Evolutionary conservation across 2,888 invertebrate species (phyloP), one percentile per base, ranked within the genome.

Genomic region (Formica aserva): DNA sequence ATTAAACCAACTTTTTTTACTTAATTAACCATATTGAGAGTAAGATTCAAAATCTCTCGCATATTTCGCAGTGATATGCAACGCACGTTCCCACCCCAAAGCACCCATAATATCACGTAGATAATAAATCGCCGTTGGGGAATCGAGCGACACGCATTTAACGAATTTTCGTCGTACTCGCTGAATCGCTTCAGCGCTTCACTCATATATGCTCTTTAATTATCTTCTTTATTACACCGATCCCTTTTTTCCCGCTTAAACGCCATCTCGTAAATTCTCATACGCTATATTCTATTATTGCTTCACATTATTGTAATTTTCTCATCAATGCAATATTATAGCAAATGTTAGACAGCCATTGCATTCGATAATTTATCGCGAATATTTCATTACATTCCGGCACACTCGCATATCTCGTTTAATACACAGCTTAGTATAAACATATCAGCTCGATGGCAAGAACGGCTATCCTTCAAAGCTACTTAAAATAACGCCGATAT

Each of bases 61-160:
- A 77, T 76, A 52, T 76, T 35, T 18, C 35, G 18, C 35, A 48
- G 35, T 45, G 4, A 45, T 75, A 75, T 11, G 38, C 57, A 18
- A 78, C 57, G 4, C 60, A 45, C 5, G 9, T 67, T 71, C 18
- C n/a, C 15, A 22, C 45, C 60, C 0, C 15, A 13, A 35, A 62
- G 11, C 15, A 35, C n/a, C n/a, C 67, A 38, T 57, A 41, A 78
- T 18, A 71, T 72, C 26, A 69, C 45, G 45, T 57, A 35, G 26
- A 71, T 60, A 52, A 52, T 52, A 38, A 80, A 65, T 65, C 76
- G 63, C 5, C 69, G 60, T 38, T 15, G 38, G 29, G 6, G 32
- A 78, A 41, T 32, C 22, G 32, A 69, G 57, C 55, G 77, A 66
- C 22, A 41, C 66, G 52, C n/a, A 41, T 71, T 71, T 69, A 60